These are phyloP conservation scores for Lerema accius DNA, from an alignment of 1,140 invertebrate genomes.

Conservation along the genomic window DNA sequence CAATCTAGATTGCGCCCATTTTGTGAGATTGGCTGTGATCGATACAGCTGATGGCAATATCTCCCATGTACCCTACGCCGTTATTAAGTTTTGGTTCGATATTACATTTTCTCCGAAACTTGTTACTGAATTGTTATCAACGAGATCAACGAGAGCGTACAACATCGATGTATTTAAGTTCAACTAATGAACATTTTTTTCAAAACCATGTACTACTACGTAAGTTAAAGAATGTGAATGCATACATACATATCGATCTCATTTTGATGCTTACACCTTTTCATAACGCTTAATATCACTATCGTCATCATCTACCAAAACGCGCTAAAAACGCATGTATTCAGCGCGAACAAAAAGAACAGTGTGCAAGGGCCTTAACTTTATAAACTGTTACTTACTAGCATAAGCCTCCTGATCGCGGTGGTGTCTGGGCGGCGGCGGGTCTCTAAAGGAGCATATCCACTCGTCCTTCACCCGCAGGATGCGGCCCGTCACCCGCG, in stretches of 20 bases:
- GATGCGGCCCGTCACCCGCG: constrained; percentile 95
- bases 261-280: too few relatives aligned
- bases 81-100: neutral
- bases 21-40: neutral
- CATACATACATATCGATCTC: too few relatives aligned
- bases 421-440: constrained; percentile 87
- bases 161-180: too few relatives aligned
- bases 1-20: constrained; percentile 21
- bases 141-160: too few relatives aligned
- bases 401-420: constrained; percentile 85
- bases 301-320: too few relatives aligned
- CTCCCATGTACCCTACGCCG: neutral
- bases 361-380: too few relatives aligned
- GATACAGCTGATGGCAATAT: constrained; percentile 12
- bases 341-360: too few relatives aligned
- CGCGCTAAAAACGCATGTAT: too few relatives aligned
- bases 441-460: constrained; percentile 96
- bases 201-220: too few relatives aligned
- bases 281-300: too few relatives aligned
- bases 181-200: too few relatives aligned
- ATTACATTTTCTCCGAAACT: neutral
- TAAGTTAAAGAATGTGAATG: too few relatives aligned
- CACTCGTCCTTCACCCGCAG: constrained; percentile 96
- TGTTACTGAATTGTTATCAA: neutral
- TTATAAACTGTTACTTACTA: constrained; percentile 83